These are phyloP conservation scores for Apodemus agrarius DNA, from an alignment of 2,797 vertebrate genomes.

Conservation along the genomic window DNA sequence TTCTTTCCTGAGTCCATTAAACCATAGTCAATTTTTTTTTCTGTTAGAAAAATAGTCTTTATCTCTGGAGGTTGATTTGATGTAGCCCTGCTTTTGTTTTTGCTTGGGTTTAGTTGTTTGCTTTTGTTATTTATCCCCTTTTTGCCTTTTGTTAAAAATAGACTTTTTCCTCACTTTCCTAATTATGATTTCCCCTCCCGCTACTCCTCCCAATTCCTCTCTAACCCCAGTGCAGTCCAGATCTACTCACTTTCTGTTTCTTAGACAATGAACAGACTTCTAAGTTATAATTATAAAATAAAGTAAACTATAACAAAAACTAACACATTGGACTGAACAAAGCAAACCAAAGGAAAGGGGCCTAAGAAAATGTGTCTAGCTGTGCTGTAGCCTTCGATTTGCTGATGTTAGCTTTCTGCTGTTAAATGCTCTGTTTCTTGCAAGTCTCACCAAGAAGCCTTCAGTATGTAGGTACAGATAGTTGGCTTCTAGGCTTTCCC, in stretches of 20 bases:
- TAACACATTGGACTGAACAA: neutral
- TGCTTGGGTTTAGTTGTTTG: neutral
- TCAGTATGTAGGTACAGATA: no score
- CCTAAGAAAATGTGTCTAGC: neutral
- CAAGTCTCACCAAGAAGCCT: no score
- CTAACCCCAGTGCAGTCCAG: neutral
- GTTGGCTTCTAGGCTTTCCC: no score
- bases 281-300: neutral
- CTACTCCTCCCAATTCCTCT: neutral
- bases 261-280: neutral
- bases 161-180: neutral
- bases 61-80: neutral
- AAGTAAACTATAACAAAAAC: neutral
- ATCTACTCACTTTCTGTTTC: neutral
- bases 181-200: neutral
- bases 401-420: no score
- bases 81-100: neutral
- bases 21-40: neutral
- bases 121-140: neutral
- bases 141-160: neutral
- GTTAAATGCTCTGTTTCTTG: no score
- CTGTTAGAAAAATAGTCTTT: neutral
- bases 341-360: neutral
- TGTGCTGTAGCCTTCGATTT: no score
- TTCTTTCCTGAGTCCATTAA: neutral